These are phyloP conservation scores for Dioctria rufipes DNA, from an alignment of 2,888 invertebrate genomes.

Conservation along the genomic window DNA sequence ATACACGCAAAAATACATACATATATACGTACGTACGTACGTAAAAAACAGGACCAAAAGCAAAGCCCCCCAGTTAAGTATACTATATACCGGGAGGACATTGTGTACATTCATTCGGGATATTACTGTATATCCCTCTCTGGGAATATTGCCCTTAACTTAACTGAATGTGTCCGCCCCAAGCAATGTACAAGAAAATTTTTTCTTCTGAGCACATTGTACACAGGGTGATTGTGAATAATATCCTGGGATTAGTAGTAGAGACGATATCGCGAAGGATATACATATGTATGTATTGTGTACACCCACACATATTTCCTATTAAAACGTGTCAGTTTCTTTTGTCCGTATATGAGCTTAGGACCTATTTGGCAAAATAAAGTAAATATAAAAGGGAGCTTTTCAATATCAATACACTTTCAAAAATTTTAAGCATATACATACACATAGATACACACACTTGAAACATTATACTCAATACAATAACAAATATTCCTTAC, in stretches of 20 bases:
- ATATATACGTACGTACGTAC: no score
- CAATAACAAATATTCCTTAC: no score
- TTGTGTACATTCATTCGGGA: slow-evolving; percentile 35
- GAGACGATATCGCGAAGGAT: not conserved
- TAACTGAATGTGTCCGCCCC: slow-evolving; percentile 59
- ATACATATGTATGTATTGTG: not conserved
- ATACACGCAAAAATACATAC: slow-evolving; percentile 38
- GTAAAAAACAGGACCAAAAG: slow-evolving; percentile 54
- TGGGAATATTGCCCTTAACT: slow-evolving; percentile 57
- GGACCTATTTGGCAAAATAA: no score
- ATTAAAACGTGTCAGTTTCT: no score
- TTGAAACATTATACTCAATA: no score
- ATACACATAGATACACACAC: not conserved
- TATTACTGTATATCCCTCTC: slow-evolving; percentile 42
- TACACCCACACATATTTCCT: not conserved
- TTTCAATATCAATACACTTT: slow-evolving; percentile 14
- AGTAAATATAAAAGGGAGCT: not conserved
- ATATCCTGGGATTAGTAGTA: not conserved
- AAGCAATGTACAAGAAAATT: slow-evolving; percentile 56
- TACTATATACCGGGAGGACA: slow-evolving; percentile 51
- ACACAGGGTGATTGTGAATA: slow-evolving; percentile 28
- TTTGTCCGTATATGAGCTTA: no score
- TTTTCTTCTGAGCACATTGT: slow-evolving; percentile 19
- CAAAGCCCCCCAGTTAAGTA: slow-evolving; percentile 53
- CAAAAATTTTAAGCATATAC: not conserved